Evolutionary conservation across 2,888 invertebrate species (phyloP).

Genomic region (Axea sp.): DNA sequence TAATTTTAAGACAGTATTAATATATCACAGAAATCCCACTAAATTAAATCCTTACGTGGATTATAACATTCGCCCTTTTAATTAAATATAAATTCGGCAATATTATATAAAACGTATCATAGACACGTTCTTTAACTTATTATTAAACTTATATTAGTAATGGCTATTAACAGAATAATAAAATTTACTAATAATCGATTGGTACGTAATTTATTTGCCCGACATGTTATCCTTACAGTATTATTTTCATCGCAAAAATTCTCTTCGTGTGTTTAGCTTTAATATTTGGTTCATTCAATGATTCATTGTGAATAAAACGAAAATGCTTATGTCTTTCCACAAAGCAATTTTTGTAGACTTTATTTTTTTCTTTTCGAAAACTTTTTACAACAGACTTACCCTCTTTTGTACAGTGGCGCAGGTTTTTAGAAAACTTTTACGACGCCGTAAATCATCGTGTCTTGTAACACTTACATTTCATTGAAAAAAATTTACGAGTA

Average conservation of each 20-base stretch:
- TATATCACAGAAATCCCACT: no score
- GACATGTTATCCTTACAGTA: background rate
- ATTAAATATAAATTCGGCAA: no score
- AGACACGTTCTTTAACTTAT: no score
- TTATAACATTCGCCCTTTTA: no score
- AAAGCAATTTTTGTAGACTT: background rate
- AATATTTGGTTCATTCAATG: constrained; percentile 11
- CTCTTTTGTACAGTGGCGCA: constrained; percentile 48
- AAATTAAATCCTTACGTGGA: no score
- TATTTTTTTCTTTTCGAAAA: constrained; percentile 26
- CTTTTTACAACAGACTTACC: constrained; percentile 31
- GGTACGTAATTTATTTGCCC: background rate
- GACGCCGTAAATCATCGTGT: constrained; percentile 58
- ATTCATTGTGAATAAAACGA: constrained; percentile 19
- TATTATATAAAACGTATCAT: no score
- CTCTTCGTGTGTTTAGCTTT: constrained; percentile 5
- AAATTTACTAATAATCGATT: constrained; percentile 8
- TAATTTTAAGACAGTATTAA: no score
- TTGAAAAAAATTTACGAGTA: constrained; percentile 61
- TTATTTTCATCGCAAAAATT: constrained; percentile 5
- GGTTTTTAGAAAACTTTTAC: constrained; percentile 61
- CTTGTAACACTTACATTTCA: constrained; percentile 63
- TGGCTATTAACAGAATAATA: no score
- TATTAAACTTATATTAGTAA: no score
- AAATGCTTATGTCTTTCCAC: constrained; percentile 20